A percentile compares a stretch with the other conserved stretches of the same genome.
Evolutionary conservation across 1,140 invertebrate species (phyloP).

Genomic region (Drosophila micromelanica): DNA sequence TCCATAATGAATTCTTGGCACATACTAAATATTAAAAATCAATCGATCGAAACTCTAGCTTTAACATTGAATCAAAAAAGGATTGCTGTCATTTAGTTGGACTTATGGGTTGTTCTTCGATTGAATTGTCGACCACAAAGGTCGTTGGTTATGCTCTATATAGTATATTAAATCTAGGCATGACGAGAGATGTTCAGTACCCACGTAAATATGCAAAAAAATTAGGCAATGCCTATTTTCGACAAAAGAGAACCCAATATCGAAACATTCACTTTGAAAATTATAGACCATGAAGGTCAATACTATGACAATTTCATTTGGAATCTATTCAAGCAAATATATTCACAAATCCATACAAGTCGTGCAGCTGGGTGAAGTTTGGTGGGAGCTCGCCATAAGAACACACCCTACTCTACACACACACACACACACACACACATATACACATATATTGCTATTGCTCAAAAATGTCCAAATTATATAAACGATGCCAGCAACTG

Average conservation of each 20-base stretch:
- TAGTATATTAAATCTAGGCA: slow-evolving; percentile 21
- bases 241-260: slow-evolving; percentile 25
- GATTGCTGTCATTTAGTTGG: not conserved
- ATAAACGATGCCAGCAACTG: slow-evolving; percentile 24
- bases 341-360: slow-evolving; percentile 14
- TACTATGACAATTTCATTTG: slow-evolving; percentile 30
- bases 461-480: slow-evolving; percentile 44
- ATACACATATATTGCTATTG: too few relatives aligned
- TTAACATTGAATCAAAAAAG: slow-evolving; percentile 4
- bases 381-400: slow-evolving; percentile 23
- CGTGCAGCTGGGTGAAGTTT: slow-evolving; percentile 39
- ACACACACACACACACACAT: not conserved
- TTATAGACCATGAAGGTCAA: slow-evolving; percentile 54
- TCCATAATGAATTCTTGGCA: not conserved
- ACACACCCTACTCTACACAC: slow-evolving; percentile 34
- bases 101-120: slow-evolving; percentile 10
- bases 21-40: not conserved
- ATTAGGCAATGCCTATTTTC: slow-evolving; percentile 29
- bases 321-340: slow-evolving; percentile 20
- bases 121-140: slow-evolving; percentile 27
- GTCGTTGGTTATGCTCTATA: slow-evolving; percentile 43
- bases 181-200: slow-evolving; percentile 13
- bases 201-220: slow-evolving; percentile 30
- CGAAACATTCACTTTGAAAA: slow-evolving; percentile 55
- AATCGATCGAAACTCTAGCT: not conserved